These are phyloP conservation scores for Muscina levida DNA, from an alignment of 2,888 invertebrate genomes.

Conservation along the genomic window DNA sequence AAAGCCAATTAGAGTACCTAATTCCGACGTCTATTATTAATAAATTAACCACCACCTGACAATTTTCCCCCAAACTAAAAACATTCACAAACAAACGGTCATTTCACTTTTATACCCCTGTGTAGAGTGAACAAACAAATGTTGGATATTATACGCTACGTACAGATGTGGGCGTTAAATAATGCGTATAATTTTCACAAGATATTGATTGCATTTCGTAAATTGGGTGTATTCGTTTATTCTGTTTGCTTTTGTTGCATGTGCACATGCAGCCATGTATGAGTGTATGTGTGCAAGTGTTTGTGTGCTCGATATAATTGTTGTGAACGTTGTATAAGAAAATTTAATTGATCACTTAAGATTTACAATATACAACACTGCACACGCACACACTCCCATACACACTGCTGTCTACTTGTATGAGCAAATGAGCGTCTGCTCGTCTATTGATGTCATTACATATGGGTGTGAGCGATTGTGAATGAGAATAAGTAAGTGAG, in stretches of 20 bases:
- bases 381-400: not conserved
- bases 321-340: constrained; percentile 6
- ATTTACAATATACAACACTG: constrained; percentile 47
- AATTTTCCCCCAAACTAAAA: too few species aligned
- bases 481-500: too few species aligned
- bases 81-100: too few species aligned
- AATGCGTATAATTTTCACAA: constrained; percentile 62
- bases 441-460: not conserved
- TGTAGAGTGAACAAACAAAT: not conserved
- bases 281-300: not conserved
- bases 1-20: too few species aligned
- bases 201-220: constrained; percentile 59
- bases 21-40: too few species aligned
- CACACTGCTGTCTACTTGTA: not conserved
- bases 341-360: constrained; percentile 62
- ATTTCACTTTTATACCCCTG: too few species aligned
- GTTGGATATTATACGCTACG: not conserved
- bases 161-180: constrained; percentile 54
- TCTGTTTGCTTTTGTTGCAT: not conserved
- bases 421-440: not conserved
- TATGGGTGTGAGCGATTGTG: not conserved
- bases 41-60: too few species aligned
- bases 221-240: constrained; percentile 20
- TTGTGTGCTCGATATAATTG: constrained; percentile 33
- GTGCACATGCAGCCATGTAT: constrained; percentile 12